Evolutionary conservation across 1,140 invertebrate species (phyloP), one percentile per base, ranked within the genome.

Genomic region (Ceratina japonica): DNA sequence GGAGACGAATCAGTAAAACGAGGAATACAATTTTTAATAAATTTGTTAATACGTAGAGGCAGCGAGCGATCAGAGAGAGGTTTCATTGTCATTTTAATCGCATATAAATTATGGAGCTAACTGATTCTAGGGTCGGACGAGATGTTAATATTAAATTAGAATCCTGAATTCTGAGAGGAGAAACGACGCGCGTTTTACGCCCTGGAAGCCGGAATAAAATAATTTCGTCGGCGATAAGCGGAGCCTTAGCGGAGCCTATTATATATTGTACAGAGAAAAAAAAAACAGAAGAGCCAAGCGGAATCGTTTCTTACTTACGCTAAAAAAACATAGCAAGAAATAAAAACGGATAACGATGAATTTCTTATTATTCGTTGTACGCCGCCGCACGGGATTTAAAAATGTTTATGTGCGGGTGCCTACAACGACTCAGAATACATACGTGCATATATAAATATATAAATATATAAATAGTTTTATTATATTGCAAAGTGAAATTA

Each of bases 391-490:
- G 7, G n/a, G 51, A 54, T 31, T n/a, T n/a, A 64, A 58, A 24
- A 54, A n/a, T 3, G 5, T 44, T 44, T 44, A 63, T 66, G 18
- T n/a, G 72, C 20, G 73, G 72, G 74, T 20, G 22, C 64, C 49
- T 70, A 72, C 72, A 68, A 83, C 49, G 58, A 81, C 27, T 59
- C 76, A 61, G 71, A 73, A 80, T 31, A 78, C 75, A 71, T 81
- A 71, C 75, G 69, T 71, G 71, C 75, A 84, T 78, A 83, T 62
- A 79, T 82, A 89, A 87, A 88, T 85, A 86, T 86, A 84, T 84
- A 88, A 79, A 87, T 86, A 87, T 89, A 89, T 91, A 91, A 80
- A 91, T 89, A 89, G 86, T 90, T 91, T 90, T 91, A 91, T 90
- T 90, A 89, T 89, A 90, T 89, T 87, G 80, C 85, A 90, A 90